These are phyloP conservation scores for Drosophila sordidapex DNA, from an alignment of 2,888 invertebrate species.

Conservation along the genomic window DNA sequence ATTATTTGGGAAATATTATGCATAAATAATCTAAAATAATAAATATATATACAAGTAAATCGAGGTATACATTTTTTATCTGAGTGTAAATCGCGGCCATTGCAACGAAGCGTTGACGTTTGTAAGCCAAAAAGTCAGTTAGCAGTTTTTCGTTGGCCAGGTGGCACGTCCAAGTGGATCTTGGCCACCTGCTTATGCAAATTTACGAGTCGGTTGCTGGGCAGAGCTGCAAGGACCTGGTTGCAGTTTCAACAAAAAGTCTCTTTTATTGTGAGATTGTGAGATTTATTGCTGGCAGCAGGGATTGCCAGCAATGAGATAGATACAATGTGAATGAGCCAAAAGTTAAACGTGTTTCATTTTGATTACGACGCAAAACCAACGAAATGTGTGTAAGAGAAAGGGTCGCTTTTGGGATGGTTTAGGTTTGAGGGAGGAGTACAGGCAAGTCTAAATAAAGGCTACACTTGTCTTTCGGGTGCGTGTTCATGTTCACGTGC, in stretches of 20 bases:
- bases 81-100: neutral
- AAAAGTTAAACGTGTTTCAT: conserved; percentile 16
- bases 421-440: neutral
- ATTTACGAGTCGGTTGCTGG: conserved; percentile 30
- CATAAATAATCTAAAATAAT: neutral
- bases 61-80: neutral
- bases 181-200: conserved; percentile 60
- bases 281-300: conserved; percentile 48
- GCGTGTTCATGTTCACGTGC: conserved; percentile 55
- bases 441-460: conserved; percentile 15
- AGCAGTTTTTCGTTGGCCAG: conserved; percentile 32
- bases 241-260: conserved; percentile 40
- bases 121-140: conserved; percentile 34
- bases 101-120: conserved; percentile 4
- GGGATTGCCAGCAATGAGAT: conserved; percentile 18
- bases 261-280: conserved; percentile 29
- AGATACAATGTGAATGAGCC: conserved; percentile 27
- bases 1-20: neutral
- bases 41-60: neutral
- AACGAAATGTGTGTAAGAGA: neutral
- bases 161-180: conserved; percentile 50
- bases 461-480: conserved; percentile 25
- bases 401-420: neutral
- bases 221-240: conserved; percentile 12
- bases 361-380: conserved; percentile 15